Conservation (phyloP, 2,888 invertebrate genomes). For the Gastracanthus pulcherrimus region DNA sequence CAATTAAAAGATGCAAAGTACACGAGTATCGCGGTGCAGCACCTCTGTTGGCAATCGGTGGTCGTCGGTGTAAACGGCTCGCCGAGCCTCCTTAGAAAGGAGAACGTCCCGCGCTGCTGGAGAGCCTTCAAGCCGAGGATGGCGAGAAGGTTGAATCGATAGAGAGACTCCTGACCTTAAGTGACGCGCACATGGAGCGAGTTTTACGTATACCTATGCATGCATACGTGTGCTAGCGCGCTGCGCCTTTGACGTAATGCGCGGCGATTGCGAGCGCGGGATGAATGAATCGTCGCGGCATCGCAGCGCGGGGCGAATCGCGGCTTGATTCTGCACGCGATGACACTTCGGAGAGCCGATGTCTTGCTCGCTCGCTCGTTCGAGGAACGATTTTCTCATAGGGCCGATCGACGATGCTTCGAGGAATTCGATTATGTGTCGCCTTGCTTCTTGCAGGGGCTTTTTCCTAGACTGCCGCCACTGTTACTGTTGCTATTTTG, state of each 20-base stretch:
- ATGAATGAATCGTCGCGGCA: background rate
- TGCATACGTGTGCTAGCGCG: background rate
- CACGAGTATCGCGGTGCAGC: background rate
- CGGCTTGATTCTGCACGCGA: too few relatives aligned
- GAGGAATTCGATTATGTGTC: background rate
- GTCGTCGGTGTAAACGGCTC: background rate
- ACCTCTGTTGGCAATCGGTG: background rate
- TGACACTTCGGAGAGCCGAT: too few relatives aligned
- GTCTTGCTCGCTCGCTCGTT: too few relatives aligned
- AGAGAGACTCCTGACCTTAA: slow-evolving; percentile 18
- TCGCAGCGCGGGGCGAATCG: too few relatives aligned
- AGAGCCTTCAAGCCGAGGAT: slow-evolving; percentile 19
- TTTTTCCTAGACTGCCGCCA: too few relatives aligned
- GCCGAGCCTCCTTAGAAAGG: slow-evolving; percentile 29
- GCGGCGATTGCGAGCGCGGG: too few relatives aligned
- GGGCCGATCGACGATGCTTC: background rate
- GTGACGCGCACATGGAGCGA: background rate
- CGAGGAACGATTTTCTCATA: background rate
- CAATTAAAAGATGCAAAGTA: background rate
- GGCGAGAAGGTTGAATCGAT: slow-evolving; percentile 28
- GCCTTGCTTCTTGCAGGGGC: too few relatives aligned
- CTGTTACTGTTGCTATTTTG: too few relatives aligned
- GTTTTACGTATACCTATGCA: background rate
- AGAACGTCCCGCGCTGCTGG: slow-evolving; percentile 1
- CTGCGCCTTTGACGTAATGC: background rate